Base-by-base conservation (phyloP, 2,113 vertebrate genomes). In the Muntiacus muntjak region DNA sequence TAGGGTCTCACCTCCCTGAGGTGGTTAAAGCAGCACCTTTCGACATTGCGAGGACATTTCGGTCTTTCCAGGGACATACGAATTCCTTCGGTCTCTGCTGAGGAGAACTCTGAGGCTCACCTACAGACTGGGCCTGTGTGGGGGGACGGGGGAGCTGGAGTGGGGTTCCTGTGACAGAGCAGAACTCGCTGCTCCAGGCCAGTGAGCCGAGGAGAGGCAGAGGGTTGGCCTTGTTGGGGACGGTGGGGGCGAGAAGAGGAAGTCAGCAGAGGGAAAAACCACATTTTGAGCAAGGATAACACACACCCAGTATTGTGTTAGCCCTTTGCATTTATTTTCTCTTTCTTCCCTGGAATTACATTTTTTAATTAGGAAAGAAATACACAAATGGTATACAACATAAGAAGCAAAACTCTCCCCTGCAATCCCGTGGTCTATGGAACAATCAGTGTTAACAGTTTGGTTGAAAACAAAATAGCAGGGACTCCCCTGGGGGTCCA, bases 11-110 rank as follows among this genome's bases (percentile, higher is more conserved):
- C 4, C 23, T 6, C 13, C 54, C 15, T 9, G 11, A 62, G 2
- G 81, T 21, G n/a, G 21, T 26, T 7, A 25, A 30, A n/a, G 76
- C 50, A 11, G 11, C 40, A 12, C 36, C 54, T 33, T 30, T 62
- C 4, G 3, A 6, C 1, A 0, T 52, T 1, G 0, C 62, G 3
- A 8, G 23, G 17, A 30, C 43, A 33, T 47, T 33, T 17, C 2
- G 0, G 43, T 52, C 30, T 54, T 52, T 28, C 81, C 52, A n/a
- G 55, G n/a, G 55, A 28, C 4, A 0, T 14, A 6, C 0, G 21
- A 3, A 21, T 52, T 58, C 30, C 81, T 54, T 43, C 28, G 3
- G 28, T 11, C 45, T 36, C 45, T 21, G 21, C 28, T 0, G 14
- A 62, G 45, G 45, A n/a, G 28, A 21, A 12, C 13, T 3, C 50